These are phyloP conservation scores for Sinocyclocheilus rhinocerous DNA, from an alignment of 2,113 vertebrate genomes.

Conservation along the genomic window DNA sequence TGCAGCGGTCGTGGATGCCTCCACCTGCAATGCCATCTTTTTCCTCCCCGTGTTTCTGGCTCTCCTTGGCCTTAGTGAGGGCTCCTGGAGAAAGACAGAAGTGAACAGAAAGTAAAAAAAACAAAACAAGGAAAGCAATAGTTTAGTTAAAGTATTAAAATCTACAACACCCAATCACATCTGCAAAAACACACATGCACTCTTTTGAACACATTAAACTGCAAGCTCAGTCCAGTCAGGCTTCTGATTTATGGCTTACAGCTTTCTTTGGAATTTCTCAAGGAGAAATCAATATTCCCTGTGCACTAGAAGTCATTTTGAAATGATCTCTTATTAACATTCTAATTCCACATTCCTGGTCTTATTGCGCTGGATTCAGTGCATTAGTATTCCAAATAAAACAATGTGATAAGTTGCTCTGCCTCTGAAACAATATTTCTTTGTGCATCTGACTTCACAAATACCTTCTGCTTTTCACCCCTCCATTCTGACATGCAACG, in stretches of 20 bases:
- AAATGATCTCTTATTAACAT: neutral
- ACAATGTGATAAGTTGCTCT: neutral
- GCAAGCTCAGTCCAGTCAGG: conserved; percentile 6
- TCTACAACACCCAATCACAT: neutral
- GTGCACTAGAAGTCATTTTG: neutral
- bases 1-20: conserved; percentile 91
- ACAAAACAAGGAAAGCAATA: neutral
- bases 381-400: neutral
- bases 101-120: neutral
- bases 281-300: neutral
- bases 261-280: conserved; percentile 46
- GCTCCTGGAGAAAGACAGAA: conserved; percentile 78
- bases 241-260: conserved; percentile 36
- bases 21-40: conserved; percentile 92
- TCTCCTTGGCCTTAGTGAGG: conserved; percentile 96
- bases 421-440: neutral
- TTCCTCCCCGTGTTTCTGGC: conserved; percentile 65
- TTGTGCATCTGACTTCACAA: neutral
- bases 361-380: neutral
- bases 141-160: neutral
- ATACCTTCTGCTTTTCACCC: neutral
- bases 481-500: neutral
- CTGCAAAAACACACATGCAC: conserved; percentile 12
- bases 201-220: neutral
- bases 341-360: neutral